These are phyloP conservation scores for Drosophila tanythrix DNA, from an alignment of 2,888 invertebrate genomes.

Conservation along the genomic window DNA sequence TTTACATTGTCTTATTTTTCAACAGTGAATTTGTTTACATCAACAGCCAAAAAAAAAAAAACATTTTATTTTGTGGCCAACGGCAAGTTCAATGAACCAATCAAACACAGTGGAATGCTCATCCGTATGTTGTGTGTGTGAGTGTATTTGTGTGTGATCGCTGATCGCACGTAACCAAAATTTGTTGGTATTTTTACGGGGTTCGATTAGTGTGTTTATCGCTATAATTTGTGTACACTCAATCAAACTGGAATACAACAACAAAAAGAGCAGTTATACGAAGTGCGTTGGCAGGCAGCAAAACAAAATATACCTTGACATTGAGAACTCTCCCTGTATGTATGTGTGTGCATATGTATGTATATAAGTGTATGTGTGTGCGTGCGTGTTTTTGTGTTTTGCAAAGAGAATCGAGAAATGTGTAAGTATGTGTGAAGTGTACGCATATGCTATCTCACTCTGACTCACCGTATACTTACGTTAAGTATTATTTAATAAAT, in stretches of 20 bases:
- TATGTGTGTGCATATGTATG: not conserved
- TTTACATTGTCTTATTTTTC: slow-evolving; percentile 41
- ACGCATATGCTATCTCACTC: slow-evolving; percentile 38
- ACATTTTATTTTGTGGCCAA: slow-evolving; percentile 50
- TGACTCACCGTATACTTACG: slow-evolving; percentile 31
- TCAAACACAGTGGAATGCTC: slow-evolving; percentile 56
- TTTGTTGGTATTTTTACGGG: slow-evolving; percentile 53
- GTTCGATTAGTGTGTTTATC: slow-evolving; percentile 50
- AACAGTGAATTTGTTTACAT: slow-evolving; percentile 59
- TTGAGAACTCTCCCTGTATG: slow-evolving; percentile 53
- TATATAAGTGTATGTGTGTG: slow-evolving; percentile 3
- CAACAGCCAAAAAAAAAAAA: slow-evolving; percentile 11
- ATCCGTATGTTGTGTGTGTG: slow-evolving; percentile 25
- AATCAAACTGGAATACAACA: slow-evolving; percentile 39
- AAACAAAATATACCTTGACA: slow-evolving; percentile 70
- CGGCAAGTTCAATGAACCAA: slow-evolving; percentile 71
- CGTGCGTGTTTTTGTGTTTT: slow-evolving; percentile 34
- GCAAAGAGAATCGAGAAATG: slow-evolving; percentile 37
- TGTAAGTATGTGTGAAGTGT: slow-evolving; percentile 27
- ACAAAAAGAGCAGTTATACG: slow-evolving; percentile 7
- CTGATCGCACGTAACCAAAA: slow-evolving; percentile 53
- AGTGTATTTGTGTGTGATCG: slow-evolving; percentile 29
- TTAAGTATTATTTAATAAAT: slow-evolving; percentile 59
- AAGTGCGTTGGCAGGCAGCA: slow-evolving; percentile 36
- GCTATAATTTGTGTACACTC: slow-evolving; percentile 38